Evolutionary conservation across 37 sponge, comb jelly and placozoan genomes (phyloP), one percentile per base, ranked within the genome.

Genomic region (Petrosia ficiformis): DNA sequence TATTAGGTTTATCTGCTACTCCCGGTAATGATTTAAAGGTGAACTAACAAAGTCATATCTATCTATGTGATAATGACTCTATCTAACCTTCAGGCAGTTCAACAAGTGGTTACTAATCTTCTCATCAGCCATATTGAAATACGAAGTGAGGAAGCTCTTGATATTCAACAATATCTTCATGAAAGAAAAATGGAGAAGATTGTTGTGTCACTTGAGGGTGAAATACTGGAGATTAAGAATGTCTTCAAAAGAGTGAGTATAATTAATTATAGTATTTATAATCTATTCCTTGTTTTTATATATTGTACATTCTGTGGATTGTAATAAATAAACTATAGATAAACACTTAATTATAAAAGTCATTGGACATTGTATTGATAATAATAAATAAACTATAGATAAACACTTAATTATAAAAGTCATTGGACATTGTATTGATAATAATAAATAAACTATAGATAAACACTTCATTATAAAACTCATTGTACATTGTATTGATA

Each of bases 1-100:
- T 98, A 40, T 67, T 98, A 64, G 99, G 89, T 29, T 87, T 98
- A 3, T 93, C 90, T 76, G 99, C 99, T 5, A 98, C 96, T 29
- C 99, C 99, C 24, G 99, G 99, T 22, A 94, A 93, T 75, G 94
- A 98, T 63, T 57, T 95, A 3, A 91, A 83, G 84, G 92, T 86
- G 21, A 3, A 39, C 66, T 6, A 4, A 38, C 16, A 10, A 5
- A 6, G 5, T 28, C 16, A 10, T 61, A 5, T 61, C 26, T 8
- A 11, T 61, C 63, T n/a, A 5, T n/a, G 5, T 61, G 28, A 26
- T n/a, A 26, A 11, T 61, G 28, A 26, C 26, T 61, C 26, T 61
- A 6, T n/a, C 56, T 44, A 37, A 4, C 48, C 6, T 39, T 1
- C 68, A 95, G 95, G 89, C 89, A 57, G 94, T 97, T 48, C 97